phyloP scores from a whole-genome alignment of 2,797 vertebrate species.

The Martes flavigula region DNA sequence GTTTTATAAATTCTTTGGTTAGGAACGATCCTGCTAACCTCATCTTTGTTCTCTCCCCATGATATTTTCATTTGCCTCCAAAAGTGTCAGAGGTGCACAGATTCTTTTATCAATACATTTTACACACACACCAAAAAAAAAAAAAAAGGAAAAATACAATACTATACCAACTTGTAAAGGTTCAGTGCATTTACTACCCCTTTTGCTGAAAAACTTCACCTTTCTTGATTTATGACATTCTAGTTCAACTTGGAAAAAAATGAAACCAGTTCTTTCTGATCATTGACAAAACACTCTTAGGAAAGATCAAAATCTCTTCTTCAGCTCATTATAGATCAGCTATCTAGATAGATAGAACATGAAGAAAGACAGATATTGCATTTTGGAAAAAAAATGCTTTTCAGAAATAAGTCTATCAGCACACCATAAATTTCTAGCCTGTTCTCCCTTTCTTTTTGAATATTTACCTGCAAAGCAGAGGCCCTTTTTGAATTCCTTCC shows the following conservation, averaged over 20 bases:
- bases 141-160: neutral
- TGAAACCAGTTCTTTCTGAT: slow-evolving; percentile 55
- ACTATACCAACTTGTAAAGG: neutral
- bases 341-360: neutral
- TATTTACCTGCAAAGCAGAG: neutral
- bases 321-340: slow-evolving; percentile 55
- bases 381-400: neutral
- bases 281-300: slow-evolving; percentile 48
- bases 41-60: neutral
- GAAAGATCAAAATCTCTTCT: slow-evolving; percentile 61
- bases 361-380: neutral
- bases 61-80: slow-evolving; percentile 48
- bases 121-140: neutral
- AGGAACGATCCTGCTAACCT: neutral
- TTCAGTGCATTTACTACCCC: neutral
- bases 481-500: neutral
- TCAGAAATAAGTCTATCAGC: slow-evolving; percentile 10
- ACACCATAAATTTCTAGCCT: neutral
- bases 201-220: slow-evolving; percentile 41
- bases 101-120: slow-evolving; percentile 55
- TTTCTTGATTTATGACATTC: slow-evolving; percentile 66
- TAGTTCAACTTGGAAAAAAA: slow-evolving; percentile 57
- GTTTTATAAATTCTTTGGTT: slow-evolving; percentile 49
- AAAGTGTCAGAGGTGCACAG: slow-evolving; percentile 20
- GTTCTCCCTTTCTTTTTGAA: neutral